These are phyloP conservation scores for Pseudomyrmex concolor DNA, from an alignment of 1,140 invertebrate species.

Conservation along the genomic window DNA sequence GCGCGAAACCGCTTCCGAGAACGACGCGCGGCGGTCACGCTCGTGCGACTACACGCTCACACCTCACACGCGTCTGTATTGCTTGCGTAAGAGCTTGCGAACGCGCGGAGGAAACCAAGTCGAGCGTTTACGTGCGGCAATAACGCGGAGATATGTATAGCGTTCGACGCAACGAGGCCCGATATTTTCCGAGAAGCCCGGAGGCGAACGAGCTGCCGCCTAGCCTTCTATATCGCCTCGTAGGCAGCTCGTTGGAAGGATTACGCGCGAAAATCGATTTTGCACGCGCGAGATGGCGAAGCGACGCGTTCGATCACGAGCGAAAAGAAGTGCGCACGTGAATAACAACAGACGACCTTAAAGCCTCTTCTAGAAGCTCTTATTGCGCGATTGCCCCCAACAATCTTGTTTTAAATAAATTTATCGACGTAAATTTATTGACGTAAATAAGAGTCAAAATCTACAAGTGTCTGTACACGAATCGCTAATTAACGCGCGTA, in stretches of 20 bases:
- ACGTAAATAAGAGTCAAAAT: neutral
- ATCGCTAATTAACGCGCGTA: neutral
- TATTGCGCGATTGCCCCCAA: neutral
- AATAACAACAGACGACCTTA: neutral
- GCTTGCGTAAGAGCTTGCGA: constrained; percentile 17
- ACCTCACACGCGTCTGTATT: neutral
- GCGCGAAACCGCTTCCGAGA: constrained; percentile 5
- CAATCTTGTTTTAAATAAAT: neutral
- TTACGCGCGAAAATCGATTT: constrained; percentile 55
- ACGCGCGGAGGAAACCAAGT: constrained; percentile 7
- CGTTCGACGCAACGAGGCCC: constrained; percentile 24
- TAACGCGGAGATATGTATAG: constrained; percentile 37
- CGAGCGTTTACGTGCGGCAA: constrained; percentile 33
- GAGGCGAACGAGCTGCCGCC: constrained; percentile 18
- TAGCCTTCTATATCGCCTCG: constrained; percentile 11
- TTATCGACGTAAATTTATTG: too few species aligned
- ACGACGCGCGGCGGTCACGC: constrained; percentile 20
- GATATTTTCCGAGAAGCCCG: constrained; percentile 48
- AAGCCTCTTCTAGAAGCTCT: neutral
- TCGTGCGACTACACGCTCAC: constrained; percentile 10
- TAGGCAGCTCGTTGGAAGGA: constrained; percentile 45
- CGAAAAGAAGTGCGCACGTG: constrained; percentile 1
- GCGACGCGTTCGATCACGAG: constrained; percentile 8
- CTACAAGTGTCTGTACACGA: too few species aligned
- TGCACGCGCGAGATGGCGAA: constrained; percentile 8